Conservation (phyloP, 2,888 invertebrate genomes). For the Abrostola tripartita region DNA sequence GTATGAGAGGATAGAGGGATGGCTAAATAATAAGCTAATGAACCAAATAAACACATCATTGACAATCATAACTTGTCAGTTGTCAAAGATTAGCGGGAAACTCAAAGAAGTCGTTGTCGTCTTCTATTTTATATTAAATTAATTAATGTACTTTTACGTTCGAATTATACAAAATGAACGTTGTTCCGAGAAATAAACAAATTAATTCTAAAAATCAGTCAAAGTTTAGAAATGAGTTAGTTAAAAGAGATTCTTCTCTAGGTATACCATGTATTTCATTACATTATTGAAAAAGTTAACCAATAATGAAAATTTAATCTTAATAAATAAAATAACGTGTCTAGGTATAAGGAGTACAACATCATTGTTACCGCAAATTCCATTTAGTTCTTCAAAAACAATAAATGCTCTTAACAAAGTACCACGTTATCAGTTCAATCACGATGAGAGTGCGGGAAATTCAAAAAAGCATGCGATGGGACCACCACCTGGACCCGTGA, state of each 20-base stretch:
- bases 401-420: constrained; percentile 59
- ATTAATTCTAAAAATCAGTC: constrained; percentile 54
- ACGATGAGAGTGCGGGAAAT: constrained; percentile 53
- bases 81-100: constrained; percentile 30
- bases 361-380: constrained; percentile 60
- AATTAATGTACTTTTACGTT: not conserved
- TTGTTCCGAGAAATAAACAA: constrained; percentile 73
- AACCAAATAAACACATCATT: no score
- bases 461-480: constrained; percentile 74
- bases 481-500: constrained; percentile 74
- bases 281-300: not conserved
- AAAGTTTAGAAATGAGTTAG: constrained; percentile 70
- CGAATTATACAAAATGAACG: constrained; percentile 72
- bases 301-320: not conserved
- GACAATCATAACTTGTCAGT: no score
- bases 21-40: not conserved
- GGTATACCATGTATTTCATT: constrained; percentile 68
- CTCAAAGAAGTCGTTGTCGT: constrained; percentile 1
- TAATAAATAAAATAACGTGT: not conserved
- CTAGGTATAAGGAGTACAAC: constrained; percentile 74
- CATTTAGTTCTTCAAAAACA: constrained; percentile 56
- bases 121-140: no score
- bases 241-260: constrained; percentile 71
- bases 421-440: constrained; percentile 77
- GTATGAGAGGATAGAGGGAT: not conserved